Conservation (phyloP, 2,888 invertebrate species). For the Mythimna albipuncta region DNA sequence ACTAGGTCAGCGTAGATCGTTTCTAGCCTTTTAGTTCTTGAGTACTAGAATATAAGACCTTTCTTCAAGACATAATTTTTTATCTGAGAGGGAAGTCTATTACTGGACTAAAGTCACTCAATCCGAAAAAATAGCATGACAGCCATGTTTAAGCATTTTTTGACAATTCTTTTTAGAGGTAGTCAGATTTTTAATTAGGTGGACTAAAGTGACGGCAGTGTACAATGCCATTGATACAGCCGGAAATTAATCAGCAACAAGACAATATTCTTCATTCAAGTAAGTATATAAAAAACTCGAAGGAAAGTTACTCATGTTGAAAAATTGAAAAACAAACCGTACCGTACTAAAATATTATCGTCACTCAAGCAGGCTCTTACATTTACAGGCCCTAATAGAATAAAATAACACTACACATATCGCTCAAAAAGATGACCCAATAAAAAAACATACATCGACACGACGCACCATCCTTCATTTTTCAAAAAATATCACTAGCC, state of each 20-base stretch:
- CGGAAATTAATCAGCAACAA: too few species aligned
- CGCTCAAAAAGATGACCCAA: slow-evolving; percentile 22
- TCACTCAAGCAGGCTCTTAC: background rate
- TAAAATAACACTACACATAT: slow-evolving; percentile 19
- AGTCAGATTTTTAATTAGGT: too few species aligned
- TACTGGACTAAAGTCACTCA: too few species aligned
- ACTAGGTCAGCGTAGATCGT: background rate
- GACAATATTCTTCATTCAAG: background rate
- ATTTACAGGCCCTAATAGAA: slow-evolving; percentile 3
- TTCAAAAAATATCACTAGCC: slow-evolving; percentile 47
- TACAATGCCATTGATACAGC: too few species aligned
- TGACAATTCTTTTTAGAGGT: background rate
- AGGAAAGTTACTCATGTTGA: background rate
- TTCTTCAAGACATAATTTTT: background rate
- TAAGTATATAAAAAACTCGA: background rate
- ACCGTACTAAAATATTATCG: slow-evolving; percentile 1
- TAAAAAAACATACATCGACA: slow-evolving; percentile 26
- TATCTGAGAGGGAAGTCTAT: background rate
- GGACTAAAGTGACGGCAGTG: too few species aligned
- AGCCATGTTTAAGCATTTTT: background rate
- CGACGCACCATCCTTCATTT: slow-evolving; percentile 26
- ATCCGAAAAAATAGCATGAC: background rate
- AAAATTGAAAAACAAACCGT: background rate
- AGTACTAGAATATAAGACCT: background rate
- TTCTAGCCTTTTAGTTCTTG: background rate